Evolutionary conservation across 2,888 invertebrate genomes (phyloP).

Genomic region (Eledona agricola): DNA sequence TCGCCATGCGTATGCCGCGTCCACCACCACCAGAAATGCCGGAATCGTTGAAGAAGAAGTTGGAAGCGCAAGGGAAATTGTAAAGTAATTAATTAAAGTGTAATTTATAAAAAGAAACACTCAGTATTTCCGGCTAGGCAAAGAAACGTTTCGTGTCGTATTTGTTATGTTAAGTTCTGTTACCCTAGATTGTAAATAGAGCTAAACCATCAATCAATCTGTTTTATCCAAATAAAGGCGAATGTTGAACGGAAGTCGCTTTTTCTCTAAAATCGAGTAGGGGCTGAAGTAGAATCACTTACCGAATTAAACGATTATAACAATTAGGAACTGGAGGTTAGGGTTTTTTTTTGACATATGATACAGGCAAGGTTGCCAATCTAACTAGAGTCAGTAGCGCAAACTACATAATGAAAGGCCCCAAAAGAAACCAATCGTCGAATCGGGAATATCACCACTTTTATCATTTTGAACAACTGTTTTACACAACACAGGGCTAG

Average conservation of each 20-base stretch:
- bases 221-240: conserved; percentile 8
- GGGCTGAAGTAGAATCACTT: no score
- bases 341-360: no score
- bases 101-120: conserved; percentile 28
- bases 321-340: no score
- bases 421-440: no score
- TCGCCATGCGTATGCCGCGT: conserved; percentile 83
- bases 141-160: conserved; percentile 33
- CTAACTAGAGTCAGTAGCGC: no score
- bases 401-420: no score
- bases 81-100: conserved; percentile 35
- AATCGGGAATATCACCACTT: no score
- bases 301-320: no score
- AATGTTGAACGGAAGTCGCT: conserved; percentile 2
- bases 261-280: neutral
- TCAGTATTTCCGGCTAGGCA: conserved; percentile 44
- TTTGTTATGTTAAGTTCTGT: conserved; percentile 41
- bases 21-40: conserved; percentile 98
- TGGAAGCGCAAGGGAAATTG: conserved; percentile 59
- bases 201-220: conserved; percentile 15
- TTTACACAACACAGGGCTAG: no score
- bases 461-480: no score
- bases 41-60: conserved; percentile 82
- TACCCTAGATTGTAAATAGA: conserved; percentile 50
- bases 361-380: no score